Base-by-base conservation (phyloP, 2,888 invertebrate species). In the Agonopterix arenella region DNA sequence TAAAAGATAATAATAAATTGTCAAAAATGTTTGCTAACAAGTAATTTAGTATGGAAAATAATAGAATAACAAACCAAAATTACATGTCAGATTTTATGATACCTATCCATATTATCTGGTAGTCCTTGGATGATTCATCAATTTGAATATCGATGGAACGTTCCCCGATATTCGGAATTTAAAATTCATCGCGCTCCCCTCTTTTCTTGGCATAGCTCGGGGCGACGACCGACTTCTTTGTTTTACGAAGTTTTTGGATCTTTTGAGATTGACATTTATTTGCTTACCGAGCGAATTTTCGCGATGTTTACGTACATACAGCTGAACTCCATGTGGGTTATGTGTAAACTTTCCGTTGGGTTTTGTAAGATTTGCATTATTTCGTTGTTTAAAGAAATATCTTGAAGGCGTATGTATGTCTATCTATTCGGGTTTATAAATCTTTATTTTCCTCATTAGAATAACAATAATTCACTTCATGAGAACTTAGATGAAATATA, bases 111-210 rank as follows among this genome's bases (percentile, higher is more conserved):
- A 28, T 28, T 28, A 28, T 28, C 51, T 55, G 59, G 61, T 61
- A 57, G 59, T 60, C 57, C 57, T 48, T 52, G 48, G 52, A 68
- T 68, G 69, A 76, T 72, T 74, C 73, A 69, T 70, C 74, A 73
- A 77, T 79, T 75, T 75, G 72, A 73, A 77, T 78, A 74, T 73
- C 69, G 67, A 69, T 65, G 73, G 70, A 72, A 62, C 58, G 60
- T 60, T 62, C 64, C 59, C 55, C 56, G 61, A 66, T 70, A 73
- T 77, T 77, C 72, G 59, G 68, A 74, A 73, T 76, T 77, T 72
- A 69, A 79, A 79, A 76, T 77, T 79, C 69, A 79, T 80, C 66
- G 59, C 68, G 61, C 51, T 64, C 61, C 56, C 56, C 57, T 28
- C 28, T 64, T 61, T 61, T 57, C 62, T 62, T 60, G 52, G 53